Percentiles rank a stretch among this genome's conserved stretches.
Conservation (phyloP, 2,797 vertebrate species). For the Sparus aurata region DNA sequence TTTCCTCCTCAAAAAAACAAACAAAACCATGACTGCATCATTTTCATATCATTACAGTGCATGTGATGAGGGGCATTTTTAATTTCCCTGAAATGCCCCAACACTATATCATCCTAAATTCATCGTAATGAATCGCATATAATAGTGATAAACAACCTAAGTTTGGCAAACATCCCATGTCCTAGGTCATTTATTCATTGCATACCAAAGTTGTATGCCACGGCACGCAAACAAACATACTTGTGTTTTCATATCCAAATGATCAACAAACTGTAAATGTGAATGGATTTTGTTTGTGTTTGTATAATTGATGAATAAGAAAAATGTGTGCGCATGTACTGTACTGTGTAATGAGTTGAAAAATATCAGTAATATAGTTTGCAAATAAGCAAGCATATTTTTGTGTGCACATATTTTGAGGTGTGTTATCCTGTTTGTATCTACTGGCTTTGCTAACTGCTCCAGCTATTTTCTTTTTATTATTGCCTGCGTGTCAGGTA, state of each 20-base stretch:
- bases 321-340: slow-evolving; percentile 53
- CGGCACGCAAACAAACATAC: slow-evolving; percentile 83
- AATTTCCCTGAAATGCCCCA: slow-evolving; percentile 74
- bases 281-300: slow-evolving; percentile 42
- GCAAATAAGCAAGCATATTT: slow-evolving; percentile 9
- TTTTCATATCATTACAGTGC: slow-evolving; percentile 83
- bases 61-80: slow-evolving; percentile 77
- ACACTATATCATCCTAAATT: slow-evolving; percentile 70
- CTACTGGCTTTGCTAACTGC: slow-evolving; percentile 79
- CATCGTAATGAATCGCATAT: slow-evolving; percentile 67
- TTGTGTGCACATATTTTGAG: not conserved
- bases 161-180: slow-evolving; percentile 75
- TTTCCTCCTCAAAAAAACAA: slow-evolving; percentile 65
- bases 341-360: slow-evolving; percentile 20
- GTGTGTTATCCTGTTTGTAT: slow-evolving; percentile 33
- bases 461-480: slow-evolving; percentile 74
- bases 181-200: slow-evolving; percentile 80
- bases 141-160: slow-evolving; percentile 47
- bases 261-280: slow-evolving; percentile 38
- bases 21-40: slow-evolving; percentile 81
- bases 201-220: slow-evolving; percentile 87
- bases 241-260: slow-evolving; percentile 72
- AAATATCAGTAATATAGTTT: slow-evolving; percentile 18
- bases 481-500: slow-evolving; percentile 88
- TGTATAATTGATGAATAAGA: slow-evolving; percentile 10